These are phyloP conservation scores for Empis stercorea DNA, from an alignment of 2,888 invertebrate species.

Conservation along the genomic window DNA sequence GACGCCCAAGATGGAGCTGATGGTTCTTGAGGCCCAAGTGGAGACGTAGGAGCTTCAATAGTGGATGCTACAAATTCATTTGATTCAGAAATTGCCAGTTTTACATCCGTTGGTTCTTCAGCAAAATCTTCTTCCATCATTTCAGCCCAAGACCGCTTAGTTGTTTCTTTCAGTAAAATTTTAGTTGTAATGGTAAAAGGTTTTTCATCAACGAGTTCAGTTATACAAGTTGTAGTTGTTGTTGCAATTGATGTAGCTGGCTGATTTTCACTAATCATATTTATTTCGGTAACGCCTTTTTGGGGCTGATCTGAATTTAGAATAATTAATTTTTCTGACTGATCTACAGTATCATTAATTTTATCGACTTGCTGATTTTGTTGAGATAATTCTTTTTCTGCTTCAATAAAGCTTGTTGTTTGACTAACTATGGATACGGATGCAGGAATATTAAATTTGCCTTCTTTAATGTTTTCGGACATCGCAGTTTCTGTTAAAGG, in stretches of 20 bases:
- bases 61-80: not conserved
- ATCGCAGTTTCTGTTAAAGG: not conserved
- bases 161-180: not conserved
- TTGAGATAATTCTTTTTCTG: not conserved
- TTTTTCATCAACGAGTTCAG: not conserved
- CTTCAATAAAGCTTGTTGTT: not conserved
- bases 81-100: not conserved
- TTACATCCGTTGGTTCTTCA: not conserved
- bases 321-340: no score
- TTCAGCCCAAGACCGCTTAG: constrained; percentile 21
- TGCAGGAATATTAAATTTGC: no score
- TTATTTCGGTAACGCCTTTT: no score
- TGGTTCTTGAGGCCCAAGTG: not conserved
- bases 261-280: no score
- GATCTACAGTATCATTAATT: no score
- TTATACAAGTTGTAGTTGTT: not conserved
- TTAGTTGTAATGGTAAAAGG: not conserved
- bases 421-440: not conserved
- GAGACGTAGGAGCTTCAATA: no score
- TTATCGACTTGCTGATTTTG: no score
- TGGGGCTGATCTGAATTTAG: no score
- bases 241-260: no score
- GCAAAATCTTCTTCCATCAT: constrained; percentile 22
- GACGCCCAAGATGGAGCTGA: constrained; percentile 21
- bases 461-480: not conserved